phyloP scores from a whole-genome alignment of 2,113 vertebrate species.

The Psettodes erumei region DNA sequence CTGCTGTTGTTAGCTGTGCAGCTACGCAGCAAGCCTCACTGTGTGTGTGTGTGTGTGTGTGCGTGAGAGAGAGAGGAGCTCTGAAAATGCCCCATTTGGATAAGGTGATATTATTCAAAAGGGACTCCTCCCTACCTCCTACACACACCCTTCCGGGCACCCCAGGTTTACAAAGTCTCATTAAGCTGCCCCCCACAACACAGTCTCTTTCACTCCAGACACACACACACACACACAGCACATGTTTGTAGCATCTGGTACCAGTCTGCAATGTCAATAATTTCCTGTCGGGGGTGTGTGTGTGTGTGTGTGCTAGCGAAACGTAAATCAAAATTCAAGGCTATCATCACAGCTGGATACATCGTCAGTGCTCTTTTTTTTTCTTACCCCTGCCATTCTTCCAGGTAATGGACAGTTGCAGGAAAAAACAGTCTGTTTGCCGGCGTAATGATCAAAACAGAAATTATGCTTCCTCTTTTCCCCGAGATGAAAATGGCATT shows the following conservation, averaged over 20 bases:
- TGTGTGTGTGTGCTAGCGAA: constrained; percentile 29
- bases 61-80: neutral
- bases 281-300: constrained; percentile 31
- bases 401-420: constrained; percentile 33
- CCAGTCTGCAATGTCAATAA: constrained; percentile 32
- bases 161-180: constrained; percentile 52
- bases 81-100: constrained; percentile 50
- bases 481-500: constrained; percentile 21
- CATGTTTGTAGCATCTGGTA: constrained; percentile 60
- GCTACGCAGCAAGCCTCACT: constrained; percentile 32
- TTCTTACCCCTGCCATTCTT: too few relatives aligned
- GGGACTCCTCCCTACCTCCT: constrained; percentile 10
- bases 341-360: constrained; percentile 65
- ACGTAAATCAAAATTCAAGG: constrained; percentile 43
- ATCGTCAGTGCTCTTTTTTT: constrained; percentile 9
- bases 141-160: constrained; percentile 44
- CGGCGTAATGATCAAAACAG: constrained; percentile 15
- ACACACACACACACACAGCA: constrained; percentile 17
- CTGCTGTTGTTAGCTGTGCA: constrained; percentile 71
- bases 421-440: constrained; percentile 6
- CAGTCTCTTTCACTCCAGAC: constrained; percentile 18
- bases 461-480: constrained; percentile 3
- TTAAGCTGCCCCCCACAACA: constrained; percentile 49
- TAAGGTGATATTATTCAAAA: constrained; percentile 34
- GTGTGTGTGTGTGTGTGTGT: constrained; percentile 21